Percentiles rank a stretch among this genome's conserved stretches.
Conservation (phyloP, 1,140 invertebrate genomes). For the Chironomus tepperi region DNA sequence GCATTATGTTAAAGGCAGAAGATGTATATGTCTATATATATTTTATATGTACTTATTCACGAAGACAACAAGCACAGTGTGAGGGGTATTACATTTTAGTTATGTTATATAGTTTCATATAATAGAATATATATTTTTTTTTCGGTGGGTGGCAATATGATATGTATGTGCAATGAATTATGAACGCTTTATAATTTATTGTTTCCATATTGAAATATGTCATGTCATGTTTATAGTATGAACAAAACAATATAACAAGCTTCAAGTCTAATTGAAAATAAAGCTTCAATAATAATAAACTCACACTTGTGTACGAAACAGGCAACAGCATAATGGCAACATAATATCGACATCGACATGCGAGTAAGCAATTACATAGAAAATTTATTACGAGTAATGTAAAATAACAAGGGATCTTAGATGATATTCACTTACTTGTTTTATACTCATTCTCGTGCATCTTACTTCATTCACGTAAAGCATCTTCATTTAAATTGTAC, state of each 20-base stretch:
- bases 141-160: conserved; percentile 2
- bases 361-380: conserved; percentile 8
- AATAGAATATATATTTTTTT: background rate
- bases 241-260: background rate
- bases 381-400: background rate
- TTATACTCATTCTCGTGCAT: too few species aligned
- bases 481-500: too few species aligned
- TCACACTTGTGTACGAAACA: background rate
- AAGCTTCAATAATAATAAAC: conserved; percentile 14
- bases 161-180: conserved; percentile 18
- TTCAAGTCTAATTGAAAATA: conserved; percentile 16
- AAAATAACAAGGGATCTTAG: too few species aligned
- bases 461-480: too few species aligned
- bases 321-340: background rate
- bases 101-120: too few species aligned
- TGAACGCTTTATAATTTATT: conserved; percentile 19
- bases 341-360: background rate
- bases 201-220: conserved; percentile 20
- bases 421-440: too few species aligned
- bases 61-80: too few species aligned
- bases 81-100: too few species aligned
- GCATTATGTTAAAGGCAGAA: too few species aligned
- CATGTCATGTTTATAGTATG: background rate
- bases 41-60: too few species aligned
- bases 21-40: too few species aligned